Evolutionary conservation across 1,140 invertebrate species (phyloP), one percentile per base, ranked within the genome.

Genomic region (Eumeta japonica): DNA sequence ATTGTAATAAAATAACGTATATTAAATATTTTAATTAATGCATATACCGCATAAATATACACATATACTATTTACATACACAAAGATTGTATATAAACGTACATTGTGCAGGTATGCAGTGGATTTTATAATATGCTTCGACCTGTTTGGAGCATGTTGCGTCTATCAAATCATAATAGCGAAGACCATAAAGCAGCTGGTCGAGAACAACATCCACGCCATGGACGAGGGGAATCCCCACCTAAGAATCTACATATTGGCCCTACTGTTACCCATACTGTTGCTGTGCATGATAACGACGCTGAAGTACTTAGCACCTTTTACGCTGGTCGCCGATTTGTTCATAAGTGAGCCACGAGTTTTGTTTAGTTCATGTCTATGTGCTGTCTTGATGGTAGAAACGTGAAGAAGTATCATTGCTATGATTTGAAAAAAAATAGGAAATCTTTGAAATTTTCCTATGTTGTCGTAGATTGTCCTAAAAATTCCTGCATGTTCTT

Each of bases 341-440:
- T 64, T 67, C 44, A 64, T 67, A 41, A 55, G 63, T 67, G 44
- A 56, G 50, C 45, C n/a, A n/a, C n/a, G n/a, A n/a, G n/a, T n/a
- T n/a, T n/a, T n/a, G n/a, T n/a, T n/a, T n/a, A n/a, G n/a, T n/a
- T n/a, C n/a, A n/a, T n/a, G n/a, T n/a, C n/a, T n/a, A n/a, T n/a
- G n/a, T n/a, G n/a, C n/a, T n/a, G n/a, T n/a, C n/a, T n/a, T n/a
- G n/a, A n/a, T n/a, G n/a, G n/a, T n/a, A n/a, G n/a, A n/a, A n/a
- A n/a, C n/a, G n/a, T n/a, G n/a, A n/a, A n/a, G n/a, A n/a, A n/a
- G n/a, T n/a, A n/a, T n/a, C n/a, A n/a, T n/a, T n/a, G n/a, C n/a
- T n/a, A n/a, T n/a, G n/a, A n/a, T n/a, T n/a, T n/a, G n/a, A n/a
- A n/a, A n/a, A n/a, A n/a, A n/a, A n/a, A n/a, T n/a, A n/a, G n/a